These are phyloP conservation scores for Alces alces DNA, from an alignment of 2,113 vertebrate genomes.

Conservation along the genomic window DNA sequence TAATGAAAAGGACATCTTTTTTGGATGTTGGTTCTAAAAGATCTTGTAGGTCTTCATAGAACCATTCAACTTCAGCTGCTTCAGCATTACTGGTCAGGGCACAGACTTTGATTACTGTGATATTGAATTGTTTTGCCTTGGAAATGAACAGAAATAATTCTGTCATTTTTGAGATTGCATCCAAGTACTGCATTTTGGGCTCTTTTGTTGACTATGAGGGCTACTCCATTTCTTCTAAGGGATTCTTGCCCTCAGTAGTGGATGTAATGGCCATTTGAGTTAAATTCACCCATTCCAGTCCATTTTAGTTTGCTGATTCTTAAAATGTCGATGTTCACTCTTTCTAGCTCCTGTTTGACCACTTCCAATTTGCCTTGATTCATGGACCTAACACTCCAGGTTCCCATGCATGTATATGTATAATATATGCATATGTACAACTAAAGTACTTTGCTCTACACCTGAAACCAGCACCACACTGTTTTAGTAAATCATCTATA, in stretches of 20 bases:
- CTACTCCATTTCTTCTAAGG: background rate
- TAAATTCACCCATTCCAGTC: background rate
- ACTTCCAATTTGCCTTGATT: background rate
- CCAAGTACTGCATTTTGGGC: background rate
- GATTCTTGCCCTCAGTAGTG: background rate
- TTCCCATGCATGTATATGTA: background rate
- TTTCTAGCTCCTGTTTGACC: background rate
- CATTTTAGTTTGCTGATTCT: background rate
- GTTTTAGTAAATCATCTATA: background rate
- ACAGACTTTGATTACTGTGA: background rate
- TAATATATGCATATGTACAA: background rate
- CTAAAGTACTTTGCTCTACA: background rate
- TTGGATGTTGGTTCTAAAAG: background rate
- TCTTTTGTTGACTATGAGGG: background rate
- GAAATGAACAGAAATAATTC: background rate
- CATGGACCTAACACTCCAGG: background rate
- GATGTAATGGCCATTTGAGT: background rate
- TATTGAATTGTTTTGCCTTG: background rate
- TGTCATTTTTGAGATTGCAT: background rate
- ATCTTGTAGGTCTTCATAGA: background rate
- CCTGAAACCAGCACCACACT: background rate
- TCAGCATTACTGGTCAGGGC: background rate
- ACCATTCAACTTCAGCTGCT: background rate
- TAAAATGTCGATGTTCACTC: background rate
- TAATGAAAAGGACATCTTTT: background rate